Conservation (phyloP, 2,797 vertebrate species). For the Coregonus suidteri region DNA sequence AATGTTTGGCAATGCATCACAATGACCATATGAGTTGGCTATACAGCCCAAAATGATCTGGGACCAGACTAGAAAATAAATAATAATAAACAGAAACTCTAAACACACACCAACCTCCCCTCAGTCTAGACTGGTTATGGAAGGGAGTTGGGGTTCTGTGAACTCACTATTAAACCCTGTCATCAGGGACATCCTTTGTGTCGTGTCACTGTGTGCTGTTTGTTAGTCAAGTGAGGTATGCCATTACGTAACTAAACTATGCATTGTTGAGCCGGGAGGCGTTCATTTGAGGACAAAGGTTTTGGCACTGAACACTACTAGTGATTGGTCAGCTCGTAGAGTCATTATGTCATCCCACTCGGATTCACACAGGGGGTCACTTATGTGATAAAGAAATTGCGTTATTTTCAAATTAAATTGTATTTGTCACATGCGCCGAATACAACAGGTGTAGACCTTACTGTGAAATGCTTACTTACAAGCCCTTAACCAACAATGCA, state of each 20-base stretch:
- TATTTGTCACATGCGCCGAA: too few relatives aligned
- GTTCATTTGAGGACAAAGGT: conserved; percentile 52
- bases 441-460: too few relatives aligned
- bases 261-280: background rate
- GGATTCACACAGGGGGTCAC: conserved; percentile 36
- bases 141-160: conserved; percentile 24
- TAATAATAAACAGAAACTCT: background rate
- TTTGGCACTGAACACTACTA: conserved; percentile 23
- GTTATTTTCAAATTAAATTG: background rate
- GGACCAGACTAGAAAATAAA: background rate
- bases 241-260: conserved; percentile 52
- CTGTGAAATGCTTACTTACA: too few relatives aligned
- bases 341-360: conserved; percentile 43
- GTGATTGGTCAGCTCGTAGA: background rate
- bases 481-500: too few relatives aligned
- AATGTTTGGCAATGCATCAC: too few relatives aligned
- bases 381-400: conserved; percentile 34
- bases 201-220: conserved; percentile 44
- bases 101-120: background rate
- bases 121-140: background rate
- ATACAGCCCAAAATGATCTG: too few relatives aligned
- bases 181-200: conserved; percentile 39
- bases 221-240: conserved; percentile 36
- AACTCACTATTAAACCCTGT: conserved; percentile 32
- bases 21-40: too few relatives aligned